A percentile compares a stretch with the other conserved stretches of the same genome.
phyloP scores from a whole-genome alignment of 1,140 invertebrate species.

The Drosophila santomea region DNA sequence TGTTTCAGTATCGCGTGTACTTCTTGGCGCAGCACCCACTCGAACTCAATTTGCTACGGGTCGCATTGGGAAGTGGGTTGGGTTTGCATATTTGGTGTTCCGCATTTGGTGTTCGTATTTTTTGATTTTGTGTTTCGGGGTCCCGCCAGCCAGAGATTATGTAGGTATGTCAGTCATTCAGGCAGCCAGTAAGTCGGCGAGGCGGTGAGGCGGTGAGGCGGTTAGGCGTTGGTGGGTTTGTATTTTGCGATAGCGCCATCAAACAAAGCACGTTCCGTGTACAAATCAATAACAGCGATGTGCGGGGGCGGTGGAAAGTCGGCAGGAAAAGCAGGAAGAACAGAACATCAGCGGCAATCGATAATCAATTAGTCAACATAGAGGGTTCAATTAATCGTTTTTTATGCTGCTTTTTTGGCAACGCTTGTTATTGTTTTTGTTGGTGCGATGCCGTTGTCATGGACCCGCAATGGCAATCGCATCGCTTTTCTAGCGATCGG shows the following conservation, averaged over 20 bases:
- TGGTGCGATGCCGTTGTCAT: slow-evolving; percentile 28
- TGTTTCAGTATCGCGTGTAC: slow-evolving; percentile 94
- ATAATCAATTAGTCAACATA: slow-evolving; percentile 49
- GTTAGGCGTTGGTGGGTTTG: not conserved
- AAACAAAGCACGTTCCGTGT: slow-evolving; percentile 78
- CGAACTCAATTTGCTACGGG: slow-evolving; percentile 95
- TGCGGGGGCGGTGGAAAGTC: slow-evolving; percentile 20
- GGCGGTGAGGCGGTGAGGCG: not conserved
- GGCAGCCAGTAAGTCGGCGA: too few species aligned
- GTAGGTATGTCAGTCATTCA: slow-evolving; percentile 15
- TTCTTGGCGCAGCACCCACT: slow-evolving; percentile 95
- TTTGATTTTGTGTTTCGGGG: slow-evolving; percentile 54
- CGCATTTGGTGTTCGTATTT: slow-evolving; percentile 31
- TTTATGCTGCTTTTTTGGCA: slow-evolving; percentile 4
- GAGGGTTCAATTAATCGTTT: slow-evolving; percentile 45
- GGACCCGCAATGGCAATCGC: slow-evolving; percentile 8
- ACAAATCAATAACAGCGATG: slow-evolving; percentile 74
- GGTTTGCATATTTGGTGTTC: slow-evolving; percentile 55
- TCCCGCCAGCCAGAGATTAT: slow-evolving; percentile 30
- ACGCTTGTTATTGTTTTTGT: slow-evolving; percentile 37
- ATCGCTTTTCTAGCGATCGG: not conserved
- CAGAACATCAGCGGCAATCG: slow-evolving; percentile 57
- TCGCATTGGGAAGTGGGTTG: not conserved
- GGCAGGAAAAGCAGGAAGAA: slow-evolving; percentile 45
- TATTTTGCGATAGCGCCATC: slow-evolving; percentile 43